These are phyloP conservation scores for Euspilapteryx auroguttella DNA, from an alignment of 2,888 invertebrate genomes.

Conservation along the genomic window DNA sequence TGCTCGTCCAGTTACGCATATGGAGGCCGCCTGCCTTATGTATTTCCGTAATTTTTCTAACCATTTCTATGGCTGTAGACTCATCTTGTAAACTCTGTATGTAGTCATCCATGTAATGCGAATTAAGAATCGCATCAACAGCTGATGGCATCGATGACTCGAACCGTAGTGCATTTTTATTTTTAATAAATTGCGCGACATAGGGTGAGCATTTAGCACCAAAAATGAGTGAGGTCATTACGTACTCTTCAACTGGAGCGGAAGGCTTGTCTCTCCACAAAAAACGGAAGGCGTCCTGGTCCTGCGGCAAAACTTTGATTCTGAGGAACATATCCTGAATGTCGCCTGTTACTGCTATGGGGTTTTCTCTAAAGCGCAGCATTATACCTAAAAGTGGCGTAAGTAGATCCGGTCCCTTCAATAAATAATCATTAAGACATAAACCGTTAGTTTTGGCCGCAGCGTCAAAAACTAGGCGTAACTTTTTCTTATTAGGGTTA, in stretches of 20 bases:
- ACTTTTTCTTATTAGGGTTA: no score
- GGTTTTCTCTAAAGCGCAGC: conserved; percentile 18
- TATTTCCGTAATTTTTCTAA: conserved; percentile 7
- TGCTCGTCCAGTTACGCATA: conserved; percentile 12
- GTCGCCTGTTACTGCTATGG: conserved; percentile 16
- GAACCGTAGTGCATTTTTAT: conserved; percentile 9
- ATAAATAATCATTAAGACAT: conserved; percentile 11
- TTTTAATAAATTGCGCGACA: conserved; percentile 10
- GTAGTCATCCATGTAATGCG: conserved; percentile 12
- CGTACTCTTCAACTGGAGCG: conserved; percentile 6
- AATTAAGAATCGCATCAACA: conserved; percentile 7
- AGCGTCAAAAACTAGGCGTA: no score
- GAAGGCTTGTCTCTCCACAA: conserved; percentile 11
- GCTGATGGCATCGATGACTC: conserved; percentile 7
- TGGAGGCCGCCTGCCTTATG: conserved; percentile 12
- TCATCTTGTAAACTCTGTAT: conserved; percentile 10
- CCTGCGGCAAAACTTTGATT: conserved; percentile 12
- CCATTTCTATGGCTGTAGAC: conserved; percentile 7
- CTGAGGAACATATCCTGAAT: conserved; percentile 18
- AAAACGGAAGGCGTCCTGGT: conserved; percentile 16
- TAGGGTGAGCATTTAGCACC: no score
- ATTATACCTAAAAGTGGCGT: conserved; percentile 16
- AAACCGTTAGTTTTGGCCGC: no score
- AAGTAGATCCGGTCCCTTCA: conserved; percentile 11
- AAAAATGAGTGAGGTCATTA: no score